Conservation (phyloP, 2,888 invertebrate species). For the Sussaba pulchella region DNA sequence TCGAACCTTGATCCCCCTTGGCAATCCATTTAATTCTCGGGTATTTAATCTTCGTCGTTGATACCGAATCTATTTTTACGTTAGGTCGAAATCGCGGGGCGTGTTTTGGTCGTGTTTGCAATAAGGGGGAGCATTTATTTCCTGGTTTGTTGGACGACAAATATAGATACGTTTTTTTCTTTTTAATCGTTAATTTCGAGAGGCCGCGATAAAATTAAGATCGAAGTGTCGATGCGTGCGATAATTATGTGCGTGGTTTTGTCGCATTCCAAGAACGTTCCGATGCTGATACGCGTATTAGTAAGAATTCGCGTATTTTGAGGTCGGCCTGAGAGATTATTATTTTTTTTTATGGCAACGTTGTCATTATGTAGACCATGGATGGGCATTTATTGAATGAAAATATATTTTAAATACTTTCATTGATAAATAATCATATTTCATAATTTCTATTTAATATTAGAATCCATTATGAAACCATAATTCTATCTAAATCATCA, state of each 20-base stretch:
- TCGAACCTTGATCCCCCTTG: conserved; percentile 2
- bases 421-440: too few species aligned
- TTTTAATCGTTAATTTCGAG: not conserved
- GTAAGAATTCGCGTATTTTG: not conserved
- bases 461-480: too few species aligned
- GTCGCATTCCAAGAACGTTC: not conserved
- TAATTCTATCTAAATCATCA: too few species aligned
- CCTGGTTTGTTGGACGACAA: not conserved
- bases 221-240: not conserved
- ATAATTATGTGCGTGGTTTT: not conserved
- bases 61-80: conserved; percentile 6
- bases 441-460: too few species aligned
- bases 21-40: conserved; percentile 16
- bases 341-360: too few species aligned
- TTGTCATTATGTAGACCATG: too few species aligned
- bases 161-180: too few species aligned
- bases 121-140: too few species aligned
- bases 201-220: not conserved
- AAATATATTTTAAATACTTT: too few species aligned
- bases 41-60: not conserved
- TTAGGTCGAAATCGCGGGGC: not conserved
- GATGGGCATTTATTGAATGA: too few species aligned
- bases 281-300: not conserved
- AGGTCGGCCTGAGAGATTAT: too few species aligned
- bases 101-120: too few species aligned